Percentiles rank a stretch among this genome's conserved stretches.
phyloP scores from a whole-genome alignment of 2,797 vertebrate genomes.

The Chelonia mydas region DNA sequence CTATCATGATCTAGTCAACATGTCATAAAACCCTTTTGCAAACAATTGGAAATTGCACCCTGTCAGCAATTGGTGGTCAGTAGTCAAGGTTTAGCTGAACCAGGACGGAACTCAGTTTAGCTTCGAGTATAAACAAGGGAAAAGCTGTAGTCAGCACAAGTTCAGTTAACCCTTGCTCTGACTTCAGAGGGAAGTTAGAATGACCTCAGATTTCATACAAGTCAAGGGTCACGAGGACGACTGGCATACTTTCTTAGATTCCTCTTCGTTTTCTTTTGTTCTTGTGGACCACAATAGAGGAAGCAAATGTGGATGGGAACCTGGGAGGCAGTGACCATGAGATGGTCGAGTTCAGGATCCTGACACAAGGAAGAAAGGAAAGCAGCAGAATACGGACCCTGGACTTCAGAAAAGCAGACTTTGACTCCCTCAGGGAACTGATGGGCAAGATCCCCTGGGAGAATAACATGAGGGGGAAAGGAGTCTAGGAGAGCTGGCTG shows the following conservation, averaged over 20 bases:
- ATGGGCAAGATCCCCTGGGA: too few species aligned
- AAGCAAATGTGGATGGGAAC: too few species aligned
- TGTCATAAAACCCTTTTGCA: not conserved
- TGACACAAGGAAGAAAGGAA: too few species aligned
- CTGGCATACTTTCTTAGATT: not conserved
- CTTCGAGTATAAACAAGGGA: not conserved
- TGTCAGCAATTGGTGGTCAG: not conserved
- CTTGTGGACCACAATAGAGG: not conserved
- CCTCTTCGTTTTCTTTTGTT: not conserved
- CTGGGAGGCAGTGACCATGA: too few species aligned
- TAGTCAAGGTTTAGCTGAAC: not conserved
- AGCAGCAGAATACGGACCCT: too few species aligned
- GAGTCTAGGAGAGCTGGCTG: too few species aligned
- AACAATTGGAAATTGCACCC: not conserved
- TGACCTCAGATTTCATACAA: not conserved
- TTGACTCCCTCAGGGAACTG: too few species aligned
- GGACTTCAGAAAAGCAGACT: too few species aligned
- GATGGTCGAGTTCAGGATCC: too few species aligned
- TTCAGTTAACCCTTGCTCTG: not conserved
- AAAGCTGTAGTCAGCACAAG: not conserved
- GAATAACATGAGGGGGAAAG: too few species aligned
- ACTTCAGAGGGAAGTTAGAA: not conserved
- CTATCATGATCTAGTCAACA: not conserved
- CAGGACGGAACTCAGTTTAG: fast-evolving
- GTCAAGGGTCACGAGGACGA: not conserved